Evolutionary conservation across 2,113 vertebrate genomes (phyloP).

Genomic region (Sardina pilchardus): DNA sequence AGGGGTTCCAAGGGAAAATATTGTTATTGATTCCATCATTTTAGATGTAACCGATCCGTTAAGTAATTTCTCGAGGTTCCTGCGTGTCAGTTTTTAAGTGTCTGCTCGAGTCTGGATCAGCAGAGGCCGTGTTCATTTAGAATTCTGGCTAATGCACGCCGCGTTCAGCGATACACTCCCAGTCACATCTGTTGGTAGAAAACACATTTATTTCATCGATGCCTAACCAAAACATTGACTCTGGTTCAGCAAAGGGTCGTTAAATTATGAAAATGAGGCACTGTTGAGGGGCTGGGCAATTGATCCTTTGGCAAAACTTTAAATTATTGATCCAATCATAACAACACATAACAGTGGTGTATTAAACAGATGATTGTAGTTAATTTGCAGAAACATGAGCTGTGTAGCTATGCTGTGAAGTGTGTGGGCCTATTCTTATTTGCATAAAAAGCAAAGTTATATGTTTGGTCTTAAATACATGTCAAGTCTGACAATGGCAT

Average conservation of each 20-base stretch:
- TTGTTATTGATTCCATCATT: constrained; percentile 97
- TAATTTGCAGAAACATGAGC: background rate
- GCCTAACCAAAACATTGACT: constrained; percentile 72
- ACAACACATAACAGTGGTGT: constrained; percentile 35
- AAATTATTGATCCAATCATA: constrained; percentile 75
- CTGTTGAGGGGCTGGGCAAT: constrained; percentile 69
- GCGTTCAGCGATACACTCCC: constrained; percentile 72
- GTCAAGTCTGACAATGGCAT: background rate
- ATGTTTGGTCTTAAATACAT: background rate
- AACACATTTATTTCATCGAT: constrained; percentile 70
- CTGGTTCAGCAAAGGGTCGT: constrained; percentile 59
- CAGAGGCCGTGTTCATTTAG: constrained; percentile 77
- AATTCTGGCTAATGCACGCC: constrained; percentile 83
- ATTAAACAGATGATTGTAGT: background rate
- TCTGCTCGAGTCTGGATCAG: constrained; percentile 74
- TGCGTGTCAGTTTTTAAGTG: constrained; percentile 78
- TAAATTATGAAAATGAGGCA: constrained; percentile 86
- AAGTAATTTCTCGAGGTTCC: constrained; percentile 86
- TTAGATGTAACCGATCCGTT: constrained; percentile 93
- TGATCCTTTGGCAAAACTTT: constrained; percentile 74
- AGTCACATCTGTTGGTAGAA: constrained; percentile 82
- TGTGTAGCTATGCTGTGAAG: background rate
- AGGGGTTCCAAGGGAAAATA: constrained; percentile 89
- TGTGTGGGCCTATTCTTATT: background rate
- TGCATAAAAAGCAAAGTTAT: background rate